A percentile compares a stretch with the other conserved stretches of the same genome.
These are phyloP conservation scores for Symphodus melops DNA, from an alignment of 2,113 vertebrate genomes.

Conservation along the genomic window DNA sequence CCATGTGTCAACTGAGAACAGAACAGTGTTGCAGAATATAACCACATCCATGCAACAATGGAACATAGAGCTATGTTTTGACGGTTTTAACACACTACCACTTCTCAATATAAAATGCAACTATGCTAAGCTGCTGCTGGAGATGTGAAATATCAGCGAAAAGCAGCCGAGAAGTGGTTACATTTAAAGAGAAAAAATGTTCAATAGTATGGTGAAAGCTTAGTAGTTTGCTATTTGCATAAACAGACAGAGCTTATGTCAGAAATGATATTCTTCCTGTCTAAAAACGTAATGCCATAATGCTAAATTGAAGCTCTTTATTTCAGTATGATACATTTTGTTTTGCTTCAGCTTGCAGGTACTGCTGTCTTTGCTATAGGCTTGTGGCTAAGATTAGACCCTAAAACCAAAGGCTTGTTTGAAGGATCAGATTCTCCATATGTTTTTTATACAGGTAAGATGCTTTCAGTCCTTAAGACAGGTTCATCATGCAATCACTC, in stretches of 20 bases:
- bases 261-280: neutral
- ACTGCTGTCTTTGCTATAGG: slow-evolving; percentile 73
- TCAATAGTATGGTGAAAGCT: neutral
- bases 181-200: neutral
- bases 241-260: too few species aligned
- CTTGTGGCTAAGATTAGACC: slow-evolving; percentile 73
- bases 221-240: neutral
- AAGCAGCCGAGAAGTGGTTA: neutral
- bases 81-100: too few species aligned
- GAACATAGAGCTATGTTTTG: too few species aligned
- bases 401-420: slow-evolving; percentile 75
- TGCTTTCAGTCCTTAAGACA: neutral
- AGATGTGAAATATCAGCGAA: slow-evolving; percentile 10
- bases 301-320: neutral
- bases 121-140: neutral
- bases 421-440: slow-evolving; percentile 66
- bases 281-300: neutral
- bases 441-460: slow-evolving; percentile 75
- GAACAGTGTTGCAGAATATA: neutral
- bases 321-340: neutral
- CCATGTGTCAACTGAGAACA: neutral
- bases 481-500: too few species aligned
- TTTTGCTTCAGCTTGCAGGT: slow-evolving; percentile 70
- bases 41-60: neutral
- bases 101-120: neutral